phyloP scores from a whole-genome alignment of 2,113 vertebrate species.

The Grantiella picta region DNA sequence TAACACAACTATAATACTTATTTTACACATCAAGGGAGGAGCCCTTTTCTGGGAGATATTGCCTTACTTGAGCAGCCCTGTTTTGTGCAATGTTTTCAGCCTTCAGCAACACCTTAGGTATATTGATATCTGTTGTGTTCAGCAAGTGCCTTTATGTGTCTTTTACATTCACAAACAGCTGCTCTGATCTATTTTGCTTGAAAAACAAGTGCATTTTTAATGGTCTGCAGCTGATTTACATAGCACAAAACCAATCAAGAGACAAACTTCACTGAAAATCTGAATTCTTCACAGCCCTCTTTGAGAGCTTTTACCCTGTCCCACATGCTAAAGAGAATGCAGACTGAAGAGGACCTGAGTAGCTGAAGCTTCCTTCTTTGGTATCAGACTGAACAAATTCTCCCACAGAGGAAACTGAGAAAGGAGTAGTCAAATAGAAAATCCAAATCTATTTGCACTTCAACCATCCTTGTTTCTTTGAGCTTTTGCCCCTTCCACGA shows the following conservation, averaged over 20 bases:
- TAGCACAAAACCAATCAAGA: not conserved
- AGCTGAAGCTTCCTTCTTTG: not conserved
- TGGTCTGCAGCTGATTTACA: not conserved
- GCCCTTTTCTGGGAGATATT: not conserved
- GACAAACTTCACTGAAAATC: not conserved
- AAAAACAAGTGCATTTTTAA: not conserved
- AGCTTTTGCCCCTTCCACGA: too few relatives aligned
- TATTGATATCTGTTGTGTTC: not conserved
- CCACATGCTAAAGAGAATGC: fast-evolving
- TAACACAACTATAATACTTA: not conserved
- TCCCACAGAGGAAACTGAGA: too few relatives aligned
- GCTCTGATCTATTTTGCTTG: not conserved
- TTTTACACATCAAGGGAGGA: not conserved
- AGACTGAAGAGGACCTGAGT: not conserved
- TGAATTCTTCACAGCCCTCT: not conserved
- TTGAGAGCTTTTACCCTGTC: not conserved
- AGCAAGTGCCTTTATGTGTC: not conserved
- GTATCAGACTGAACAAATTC: not conserved
- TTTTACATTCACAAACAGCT: not conserved
- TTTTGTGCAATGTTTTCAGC: not conserved
- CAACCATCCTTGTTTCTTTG: too few relatives aligned
- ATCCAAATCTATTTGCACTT: too few relatives aligned
- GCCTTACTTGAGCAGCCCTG: not conserved
- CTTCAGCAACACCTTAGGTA: not conserved
- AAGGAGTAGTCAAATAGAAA: too few relatives aligned